phyloP scores from a whole-genome alignment of 2,888 invertebrate genomes.

The Andrena trimmerana region DNA sequence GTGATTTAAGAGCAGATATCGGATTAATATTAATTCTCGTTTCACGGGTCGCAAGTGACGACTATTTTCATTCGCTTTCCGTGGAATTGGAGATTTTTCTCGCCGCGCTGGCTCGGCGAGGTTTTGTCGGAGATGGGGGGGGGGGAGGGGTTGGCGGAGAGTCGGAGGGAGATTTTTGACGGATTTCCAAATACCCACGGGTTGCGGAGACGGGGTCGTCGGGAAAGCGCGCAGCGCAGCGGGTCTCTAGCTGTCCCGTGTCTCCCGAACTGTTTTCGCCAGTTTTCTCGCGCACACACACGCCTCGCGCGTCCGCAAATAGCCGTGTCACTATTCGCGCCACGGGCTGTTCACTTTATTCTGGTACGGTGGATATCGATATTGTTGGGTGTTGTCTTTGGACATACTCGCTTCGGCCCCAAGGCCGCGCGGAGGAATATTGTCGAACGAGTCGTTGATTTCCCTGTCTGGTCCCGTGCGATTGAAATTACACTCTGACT shows the following conservation, averaged over 20 bases:
- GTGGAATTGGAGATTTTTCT: not conserved
- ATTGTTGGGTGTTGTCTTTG: constrained; percentile 62
- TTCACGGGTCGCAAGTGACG: not conserved
- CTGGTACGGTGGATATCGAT: constrained; percentile 62
- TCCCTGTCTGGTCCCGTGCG: not conserved
- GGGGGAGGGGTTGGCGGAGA: not conserved
- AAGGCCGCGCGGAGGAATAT: constrained; percentile 40
- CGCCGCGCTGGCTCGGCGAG: not conserved
- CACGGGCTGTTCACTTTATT: constrained; percentile 62
- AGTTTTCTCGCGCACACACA: constrained; percentile 29
- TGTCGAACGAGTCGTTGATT: not conserved
- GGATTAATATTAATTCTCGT: constrained; percentile 36
- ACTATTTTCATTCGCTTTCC: not conserved
- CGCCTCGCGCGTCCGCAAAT: constrained; percentile 54
- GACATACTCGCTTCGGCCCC: constrained; percentile 26
- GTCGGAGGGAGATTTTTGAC: not conserved
- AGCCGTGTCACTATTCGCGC: constrained; percentile 60
- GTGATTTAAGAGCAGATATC: not conserved
- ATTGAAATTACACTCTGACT: not conserved
- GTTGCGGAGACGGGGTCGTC: not conserved
- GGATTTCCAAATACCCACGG: not conserved
- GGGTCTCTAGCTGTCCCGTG: not conserved
- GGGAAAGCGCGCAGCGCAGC: not conserved
- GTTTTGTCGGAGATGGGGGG: not conserved
- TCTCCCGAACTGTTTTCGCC: constrained; percentile 30